Evolutionary conservation across 2,113 vertebrate species (phyloP).

Genomic region (Pluvianellus socialis): DNA sequence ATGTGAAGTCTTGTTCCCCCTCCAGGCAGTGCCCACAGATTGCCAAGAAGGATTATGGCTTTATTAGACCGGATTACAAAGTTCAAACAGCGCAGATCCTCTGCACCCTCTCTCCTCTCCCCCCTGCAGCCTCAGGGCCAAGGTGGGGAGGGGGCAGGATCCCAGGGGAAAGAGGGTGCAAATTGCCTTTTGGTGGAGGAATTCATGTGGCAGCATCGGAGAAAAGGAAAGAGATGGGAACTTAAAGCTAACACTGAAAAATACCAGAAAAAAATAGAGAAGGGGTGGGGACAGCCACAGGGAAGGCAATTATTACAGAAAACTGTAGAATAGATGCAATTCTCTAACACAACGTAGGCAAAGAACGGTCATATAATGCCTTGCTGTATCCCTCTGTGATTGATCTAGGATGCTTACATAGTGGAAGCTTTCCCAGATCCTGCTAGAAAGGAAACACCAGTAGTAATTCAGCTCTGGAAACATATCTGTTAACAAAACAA

Average conservation of each 20-base stretch:
- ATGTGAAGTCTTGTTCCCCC: background rate
- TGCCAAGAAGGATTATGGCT: background rate
- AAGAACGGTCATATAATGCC: background rate
- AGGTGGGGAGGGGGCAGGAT: background rate
- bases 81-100: background rate
- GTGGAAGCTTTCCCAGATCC: background rate
- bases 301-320: background rate
- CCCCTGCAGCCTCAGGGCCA: background rate
- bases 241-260: background rate
- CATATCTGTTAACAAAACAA: background rate
- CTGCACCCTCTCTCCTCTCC: background rate
- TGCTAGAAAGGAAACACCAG: background rate
- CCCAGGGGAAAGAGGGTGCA: background rate
- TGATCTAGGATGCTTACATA: background rate
- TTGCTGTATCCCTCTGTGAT: background rate
- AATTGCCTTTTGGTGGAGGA: background rate
- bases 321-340: background rate
- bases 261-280: background rate
- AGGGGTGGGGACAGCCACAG: background rate
- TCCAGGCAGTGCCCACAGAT: background rate
- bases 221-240: background rate
- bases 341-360: background rate
- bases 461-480: background rate
- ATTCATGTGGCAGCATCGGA: background rate
- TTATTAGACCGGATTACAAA: background rate